Base-by-base conservation (phyloP, 1,140 invertebrate species). In the Sitophilus oryzae region DNA sequence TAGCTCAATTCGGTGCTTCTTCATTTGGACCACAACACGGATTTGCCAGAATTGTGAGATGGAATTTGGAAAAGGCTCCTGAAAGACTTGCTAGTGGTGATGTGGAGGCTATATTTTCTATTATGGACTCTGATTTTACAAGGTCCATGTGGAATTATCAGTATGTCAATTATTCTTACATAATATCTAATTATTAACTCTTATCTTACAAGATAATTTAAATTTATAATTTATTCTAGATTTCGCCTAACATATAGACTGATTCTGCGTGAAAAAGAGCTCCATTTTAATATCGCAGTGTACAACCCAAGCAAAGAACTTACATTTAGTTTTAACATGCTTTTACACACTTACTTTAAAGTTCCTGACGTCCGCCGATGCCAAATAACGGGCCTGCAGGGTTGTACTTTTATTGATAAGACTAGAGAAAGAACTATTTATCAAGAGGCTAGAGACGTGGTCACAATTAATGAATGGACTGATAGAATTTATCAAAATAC, bases 331-430 rank as follows among this genome's bases (percentile, higher is more conserved):
- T 97, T 96, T 75, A 94, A 95, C 73, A 77, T 95, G 69, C 75
- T 97, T 22, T 75, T 96, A 59, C 93, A 96, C 73, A 96, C 92
- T 6, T 96, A 97, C 76, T 91, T 97, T 71, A 93, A 93, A 79
- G 91, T 94, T 60, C 89, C 91, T 40, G 91, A 96, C 73, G 91
- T 97, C 3, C 79, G 87, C 30, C 80, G 90, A 49, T 91, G 90
- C 66, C 88, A 90, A 75, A 88, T 97, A 60, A 90, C 87, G 36
- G 93, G 93, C 23, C 79, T 97, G 62, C 85, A 93, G 66, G 91
- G 89, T 22, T 91, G 91, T 65, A 91, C 86, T 65, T 96, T 91
- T 72, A 84, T 93, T 61, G 93, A 97, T 71, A 96, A 96, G 84
- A 91, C 93, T 66, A 71, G 88, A 60, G 88, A 90, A 64, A 85